These are phyloP conservation scores for Sepiola atlantica DNA, from an alignment of 2,888 invertebrate species.

Conservation along the genomic window DNA sequence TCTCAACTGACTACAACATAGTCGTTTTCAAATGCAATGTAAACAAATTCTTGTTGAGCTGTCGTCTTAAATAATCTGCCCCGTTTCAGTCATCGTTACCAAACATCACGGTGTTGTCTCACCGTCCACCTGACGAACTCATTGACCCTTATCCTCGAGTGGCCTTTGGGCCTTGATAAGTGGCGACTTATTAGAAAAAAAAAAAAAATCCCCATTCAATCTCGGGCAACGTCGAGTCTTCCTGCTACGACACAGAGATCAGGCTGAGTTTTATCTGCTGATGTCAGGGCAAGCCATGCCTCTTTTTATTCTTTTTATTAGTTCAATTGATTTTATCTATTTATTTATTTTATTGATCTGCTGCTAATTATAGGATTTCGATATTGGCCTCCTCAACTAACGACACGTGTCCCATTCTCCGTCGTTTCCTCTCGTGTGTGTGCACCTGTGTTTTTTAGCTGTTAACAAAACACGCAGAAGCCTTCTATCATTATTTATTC, in stretches of 20 bases:
- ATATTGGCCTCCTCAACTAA: background rate
- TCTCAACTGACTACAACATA: too few relatives aligned
- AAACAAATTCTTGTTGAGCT: too few relatives aligned
- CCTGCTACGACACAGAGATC: background rate
- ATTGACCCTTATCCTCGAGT: too few relatives aligned
- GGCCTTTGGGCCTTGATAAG: too few relatives aligned
- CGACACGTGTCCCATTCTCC: background rate
- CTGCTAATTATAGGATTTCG: background rate
- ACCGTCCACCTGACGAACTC: too few relatives aligned
- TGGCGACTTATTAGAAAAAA: too few relatives aligned
- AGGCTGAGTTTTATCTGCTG: background rate
- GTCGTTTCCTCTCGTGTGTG: background rate
- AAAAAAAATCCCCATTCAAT: too few relatives aligned
- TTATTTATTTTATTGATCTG: background rate
- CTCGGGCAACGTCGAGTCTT: background rate
- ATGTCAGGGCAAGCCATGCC: background rate
- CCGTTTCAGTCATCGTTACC: too few relatives aligned
- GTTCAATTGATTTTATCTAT: background rate
- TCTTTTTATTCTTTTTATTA: background rate
- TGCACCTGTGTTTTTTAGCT: background rate
- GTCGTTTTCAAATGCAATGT: too few relatives aligned
- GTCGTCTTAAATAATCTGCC: too few relatives aligned
- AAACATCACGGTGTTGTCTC: too few relatives aligned
- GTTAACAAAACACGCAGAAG: background rate
- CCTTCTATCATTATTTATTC: background rate